These are phyloP conservation scores for Epinotia nisella DNA, from an alignment of 2,888 invertebrate species.

Conservation along the genomic window DNA sequence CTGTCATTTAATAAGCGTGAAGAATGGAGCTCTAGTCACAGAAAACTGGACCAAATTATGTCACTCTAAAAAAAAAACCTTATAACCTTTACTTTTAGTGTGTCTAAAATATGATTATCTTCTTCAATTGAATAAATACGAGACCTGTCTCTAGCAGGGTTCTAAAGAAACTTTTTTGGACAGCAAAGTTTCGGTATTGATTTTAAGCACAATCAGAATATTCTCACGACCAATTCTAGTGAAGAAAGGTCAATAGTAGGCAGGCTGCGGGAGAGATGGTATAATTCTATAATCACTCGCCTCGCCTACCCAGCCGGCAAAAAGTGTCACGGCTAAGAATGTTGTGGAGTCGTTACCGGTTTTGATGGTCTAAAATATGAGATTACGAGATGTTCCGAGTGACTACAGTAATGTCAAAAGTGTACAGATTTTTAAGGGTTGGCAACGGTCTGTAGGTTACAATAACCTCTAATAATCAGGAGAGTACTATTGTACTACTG, in stretches of 20 bases:
- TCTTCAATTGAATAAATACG: neutral
- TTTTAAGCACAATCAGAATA: slow-evolving; percentile 13
- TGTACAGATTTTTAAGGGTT: no score
- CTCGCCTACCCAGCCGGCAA: slow-evolving; percentile 59
- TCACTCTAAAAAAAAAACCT: no score
- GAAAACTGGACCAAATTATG: no score
- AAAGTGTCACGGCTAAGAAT: slow-evolving; percentile 55
- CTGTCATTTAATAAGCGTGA: neutral
- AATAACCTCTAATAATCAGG: no score
- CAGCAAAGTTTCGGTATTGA: neutral
- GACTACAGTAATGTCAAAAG: no score
- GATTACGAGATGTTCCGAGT: no score
- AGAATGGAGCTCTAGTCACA: neutral
- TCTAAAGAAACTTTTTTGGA: neutral
- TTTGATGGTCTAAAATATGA: neutral
- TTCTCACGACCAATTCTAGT: slow-evolving; percentile 36
- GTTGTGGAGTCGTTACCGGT: slow-evolving; percentile 47
- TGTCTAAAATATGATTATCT: no score
- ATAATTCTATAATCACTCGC: slow-evolving; percentile 71
- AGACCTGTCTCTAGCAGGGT: neutral
- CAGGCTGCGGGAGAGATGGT: slow-evolving; percentile 28
- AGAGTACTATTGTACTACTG: no score
- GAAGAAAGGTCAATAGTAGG: slow-evolving; percentile 40
- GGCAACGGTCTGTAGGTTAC: no score
- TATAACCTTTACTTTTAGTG: no score